These are phyloP conservation scores for Illadopsis cleaveri DNA, from an alignment of 2,113 vertebrate species.

Conservation along the genomic window DNA sequence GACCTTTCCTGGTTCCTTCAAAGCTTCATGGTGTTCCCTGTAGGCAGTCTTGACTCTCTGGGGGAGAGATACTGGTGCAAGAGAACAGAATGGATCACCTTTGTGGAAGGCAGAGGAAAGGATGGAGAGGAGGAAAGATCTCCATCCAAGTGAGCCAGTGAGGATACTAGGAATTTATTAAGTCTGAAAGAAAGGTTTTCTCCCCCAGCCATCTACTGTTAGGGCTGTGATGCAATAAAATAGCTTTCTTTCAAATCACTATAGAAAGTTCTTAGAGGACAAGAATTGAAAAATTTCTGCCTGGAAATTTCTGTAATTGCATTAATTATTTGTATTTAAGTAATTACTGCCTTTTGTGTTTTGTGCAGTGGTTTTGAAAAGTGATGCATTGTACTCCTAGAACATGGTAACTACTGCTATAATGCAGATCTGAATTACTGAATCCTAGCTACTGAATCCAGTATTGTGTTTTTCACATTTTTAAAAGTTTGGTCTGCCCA, in stretches of 20 bases:
- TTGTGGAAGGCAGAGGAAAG: not conserved
- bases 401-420: not conserved
- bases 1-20: not conserved
- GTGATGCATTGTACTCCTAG: not conserved
- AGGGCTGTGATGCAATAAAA: not conserved
- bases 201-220: not conserved
- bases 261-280: not conserved
- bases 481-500: not conserved
- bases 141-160: not conserved
- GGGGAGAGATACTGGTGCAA: not conserved
- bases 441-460: not conserved
- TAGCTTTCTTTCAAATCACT: not conserved
- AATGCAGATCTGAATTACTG: not conserved
- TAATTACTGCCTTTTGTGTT: not conserved
- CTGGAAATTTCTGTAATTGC: not conserved
- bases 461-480: not conserved
- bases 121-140: not conserved
- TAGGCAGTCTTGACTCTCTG: not conserved
- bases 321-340: not conserved
- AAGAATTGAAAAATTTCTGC: not conserved
- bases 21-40: fast-evolving
- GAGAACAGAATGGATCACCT: not conserved
- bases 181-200: not conserved
- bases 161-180: not conserved
- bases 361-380: not conserved